A percentile compares a stretch with the other conserved stretches of the same genome.
Conservation (phyloP, 2,888 invertebrate genomes). For the Trichopoda pennipes region DNA sequence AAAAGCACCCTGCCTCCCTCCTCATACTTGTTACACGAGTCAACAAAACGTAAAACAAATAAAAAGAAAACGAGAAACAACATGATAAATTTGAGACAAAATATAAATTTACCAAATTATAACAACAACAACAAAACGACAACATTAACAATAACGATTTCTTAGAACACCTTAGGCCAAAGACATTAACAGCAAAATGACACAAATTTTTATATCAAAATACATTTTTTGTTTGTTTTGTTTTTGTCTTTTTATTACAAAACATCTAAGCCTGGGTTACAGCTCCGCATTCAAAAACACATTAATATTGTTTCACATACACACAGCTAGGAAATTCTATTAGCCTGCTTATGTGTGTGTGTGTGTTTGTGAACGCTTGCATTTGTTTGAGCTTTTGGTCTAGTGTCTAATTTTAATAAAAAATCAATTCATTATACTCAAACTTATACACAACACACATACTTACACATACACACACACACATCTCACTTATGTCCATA, state of each 20-base stretch:
- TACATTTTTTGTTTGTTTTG: not conserved
- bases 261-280: not conserved
- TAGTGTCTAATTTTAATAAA: slow-evolving; percentile 24
- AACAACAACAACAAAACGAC: slow-evolving; percentile 28
- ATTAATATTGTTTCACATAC: slow-evolving; percentile 26
- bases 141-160: slow-evolving; percentile 6
- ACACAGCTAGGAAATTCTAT: not conserved
- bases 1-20: too few relatives aligned
- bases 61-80: not conserved
- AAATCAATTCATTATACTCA: slow-evolving; percentile 34
- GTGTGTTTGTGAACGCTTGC: not conserved
- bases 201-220: slow-evolving; percentile 41
- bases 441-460: not conserved
- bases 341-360: not conserved
- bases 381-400: slow-evolving; percentile 17
- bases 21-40: slow-evolving; percentile 30
- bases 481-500: not conserved
- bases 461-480: too few relatives aligned
- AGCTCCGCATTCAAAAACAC: not conserved
- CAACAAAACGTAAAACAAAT: not conserved
- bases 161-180: slow-evolving; percentile 51
- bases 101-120: slow-evolving; percentile 54
- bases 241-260: slow-evolving; percentile 34
- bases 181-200: slow-evolving; percentile 42
- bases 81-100: slow-evolving; percentile 13